Conservation (phyloP, 2,797 vertebrate genomes). For the Discoglossus pictus region DNA sequence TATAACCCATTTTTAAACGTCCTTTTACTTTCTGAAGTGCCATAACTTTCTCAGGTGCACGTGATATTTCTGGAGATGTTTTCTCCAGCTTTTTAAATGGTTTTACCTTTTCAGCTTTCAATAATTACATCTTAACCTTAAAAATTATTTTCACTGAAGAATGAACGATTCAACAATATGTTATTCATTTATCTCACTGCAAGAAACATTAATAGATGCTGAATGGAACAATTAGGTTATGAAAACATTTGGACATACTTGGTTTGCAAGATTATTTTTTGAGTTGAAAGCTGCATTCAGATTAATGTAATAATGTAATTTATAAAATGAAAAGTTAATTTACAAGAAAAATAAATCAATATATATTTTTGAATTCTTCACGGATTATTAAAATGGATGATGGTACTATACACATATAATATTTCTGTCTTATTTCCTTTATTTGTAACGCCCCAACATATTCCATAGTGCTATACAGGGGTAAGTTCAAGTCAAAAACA, state of each 20-base stretch:
- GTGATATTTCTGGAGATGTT: slow-evolving; percentile 34
- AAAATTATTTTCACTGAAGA: slow-evolving; percentile 39
- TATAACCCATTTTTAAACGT: rapidly evolving
- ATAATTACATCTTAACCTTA: slow-evolving; percentile 37
- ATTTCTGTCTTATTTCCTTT: too few relatives aligned
- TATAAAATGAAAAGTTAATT: too few relatives aligned
- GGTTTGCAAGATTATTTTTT: too few relatives aligned
- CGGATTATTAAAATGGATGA: too few relatives aligned
- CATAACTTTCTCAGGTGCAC: slow-evolving; percentile 1
- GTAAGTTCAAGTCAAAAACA: too few relatives aligned
- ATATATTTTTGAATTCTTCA: too few relatives aligned
- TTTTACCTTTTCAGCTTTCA: slow-evolving; percentile 41
- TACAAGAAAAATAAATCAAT: too few relatives aligned
- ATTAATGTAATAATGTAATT: too few relatives aligned
- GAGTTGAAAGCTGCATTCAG: too few relatives aligned
- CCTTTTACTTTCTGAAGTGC: slow-evolving; percentile 45
- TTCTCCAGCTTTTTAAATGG: slow-evolving; percentile 21
- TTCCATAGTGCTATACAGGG: too few relatives aligned
- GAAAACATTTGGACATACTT: not conserved
- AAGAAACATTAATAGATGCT: not conserved
- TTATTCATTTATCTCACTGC: not conserved
- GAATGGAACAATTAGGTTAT: not conserved
- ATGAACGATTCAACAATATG: slow-evolving; percentile 43
- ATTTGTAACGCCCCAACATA: too few relatives aligned
- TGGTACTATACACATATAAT: too few relatives aligned